Base-by-base conservation (phyloP, 2,797 vertebrate species). In the Acanthurus tractus region DNA sequence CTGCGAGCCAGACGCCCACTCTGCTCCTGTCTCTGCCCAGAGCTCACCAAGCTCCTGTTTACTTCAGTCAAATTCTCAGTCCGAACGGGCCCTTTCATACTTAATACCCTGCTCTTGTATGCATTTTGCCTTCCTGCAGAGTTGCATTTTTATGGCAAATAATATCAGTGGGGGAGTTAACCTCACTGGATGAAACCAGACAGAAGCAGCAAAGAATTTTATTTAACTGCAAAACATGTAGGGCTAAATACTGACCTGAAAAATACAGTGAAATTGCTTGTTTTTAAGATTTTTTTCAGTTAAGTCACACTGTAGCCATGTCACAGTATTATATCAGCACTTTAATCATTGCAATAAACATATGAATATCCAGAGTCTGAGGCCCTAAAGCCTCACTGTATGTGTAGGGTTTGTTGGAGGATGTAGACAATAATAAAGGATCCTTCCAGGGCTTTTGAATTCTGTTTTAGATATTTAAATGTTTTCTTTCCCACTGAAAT, bases 1-100 rank as follows among this genome's bases (percentile, higher is more conserved):
- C 78, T 90, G 87, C 52, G 84, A 94, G 94, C 94, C 94, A 95
- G 93, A 94, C 94, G 87, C 94, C 94, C 94, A 95, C 93, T 93
- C 90, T 82, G 90, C 92, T 93, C 93, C 92, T 92, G 93, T 92
- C 89, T 88, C 74, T 90, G 86, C 89, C 87, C 82, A 75, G 82
- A 70, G 76, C 92, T 91, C 84, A 89, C 70, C 81, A 74, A 87
- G 85, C 86, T 81, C 89, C 88, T 91, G 81, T 94, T 94, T 93
- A 90, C 93, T 93, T 91, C 61, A 76, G 76, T 71, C 84, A 68
- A 69, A 89, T 87, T 70, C 25, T 76, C 81, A 79, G 55, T 52
- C 68, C 15, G 1, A 62, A 53, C 18, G 46, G 25, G 46, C 71
- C 36, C 58, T 61, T 72, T 73, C 70, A 74, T 59, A 63, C 63